Evolutionary conservation across 53 echinoderm and acorn worm species (phyloP), one percentile per base, ranked within the genome.

Genomic region (Holothuria scabra): DNA sequence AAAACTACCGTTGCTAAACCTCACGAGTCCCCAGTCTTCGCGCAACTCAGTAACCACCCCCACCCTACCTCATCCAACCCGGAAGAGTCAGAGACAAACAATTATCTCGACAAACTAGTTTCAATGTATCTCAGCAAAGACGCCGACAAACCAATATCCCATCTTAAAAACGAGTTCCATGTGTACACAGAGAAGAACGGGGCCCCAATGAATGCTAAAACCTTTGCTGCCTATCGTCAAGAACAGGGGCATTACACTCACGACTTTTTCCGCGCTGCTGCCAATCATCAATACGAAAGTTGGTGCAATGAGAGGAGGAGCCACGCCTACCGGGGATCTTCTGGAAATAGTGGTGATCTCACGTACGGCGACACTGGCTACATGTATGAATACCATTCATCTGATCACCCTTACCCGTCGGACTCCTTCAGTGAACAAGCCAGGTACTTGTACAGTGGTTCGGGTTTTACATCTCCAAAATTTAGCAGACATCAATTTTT

Each of bases 61-160:
- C 60, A 83, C 12, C 38, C 68, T 37, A n/a, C 67, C 24, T 65
- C 60, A 12, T 48, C 60, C 7, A 63, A 33, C 65, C 67, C 38
- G 26, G 83, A 60, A 14, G 63, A 87, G 38, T 91, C 88, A 19
- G 91, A 95, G 56, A 93, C 84, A 35, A 93, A 88, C 57, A 91
- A 85, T 59, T 95, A 93, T 89, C 86, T 95, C 48, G 93, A 95
- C 83, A 86, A 91, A 32, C 86, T 95, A 3, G 96, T 95, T 23
- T 93, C 93, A 67, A 88, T 95, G 96, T 95, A 95, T 79, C 93
- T 95, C 30, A 86, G 89, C 80, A 89, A 91, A 26, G 91, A 92
- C 62, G 80, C 84, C 14, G 96, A 95, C 58, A 93, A 93, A 69
- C 91, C 90, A 18, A 93, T 95, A 57, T 91, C 93, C 12, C 90